Evolutionary conservation across 1,140 invertebrate species (phyloP), one percentile per base, ranked within the genome.

Genomic region (Calephelis virginiensis): DNA sequence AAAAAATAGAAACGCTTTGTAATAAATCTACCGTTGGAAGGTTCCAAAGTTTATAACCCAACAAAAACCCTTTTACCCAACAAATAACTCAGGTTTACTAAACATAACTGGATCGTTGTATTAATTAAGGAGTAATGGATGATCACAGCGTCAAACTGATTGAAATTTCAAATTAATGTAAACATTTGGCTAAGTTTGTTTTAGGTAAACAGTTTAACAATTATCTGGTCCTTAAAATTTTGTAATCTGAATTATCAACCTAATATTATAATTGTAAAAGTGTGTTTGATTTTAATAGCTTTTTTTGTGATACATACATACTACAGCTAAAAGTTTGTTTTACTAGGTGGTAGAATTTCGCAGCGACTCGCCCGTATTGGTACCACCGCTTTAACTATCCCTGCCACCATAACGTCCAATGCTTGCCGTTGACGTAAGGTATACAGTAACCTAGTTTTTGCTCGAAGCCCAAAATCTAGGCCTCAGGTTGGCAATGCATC

Each of bases 81-180:
- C 47, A 53, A 64, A 63, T 69, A 68, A 64, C 71, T 73, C 71
- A 71, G 69, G 69, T 71, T 68, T 60, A 64, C 56, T 46, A 43
- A 45, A 47, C 47, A 63, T 63, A 71, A 70, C 67, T 71, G 66
- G 48, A 71, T 72, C 68, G 68, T 70, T 68, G 71, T 75, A 72
- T 76, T 76, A 74, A 76, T 76, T 74, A 76, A 76, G 72, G 74
- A 70, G 71, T 74, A 70, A 72, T 74, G 61, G 63, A 73, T 70
- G 69, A 76, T 76, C 67, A 61, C 64, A 46, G 67, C 49, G 63
- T 67, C 61, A 63, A 76, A 75, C 68, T 70, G 72, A 78, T 71
- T 73, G 74, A 76, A 76, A 74, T 69, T 78, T 71, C 76, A 74
- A 78, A 71, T 73, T 73, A 71, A 70, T 50, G 68, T 61, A 71